A percentile compares a stretch with the other conserved stretches of the same genome.
Conservation (phyloP, 2,113 vertebrate species). For the Hippocampus barbouri region DNA sequence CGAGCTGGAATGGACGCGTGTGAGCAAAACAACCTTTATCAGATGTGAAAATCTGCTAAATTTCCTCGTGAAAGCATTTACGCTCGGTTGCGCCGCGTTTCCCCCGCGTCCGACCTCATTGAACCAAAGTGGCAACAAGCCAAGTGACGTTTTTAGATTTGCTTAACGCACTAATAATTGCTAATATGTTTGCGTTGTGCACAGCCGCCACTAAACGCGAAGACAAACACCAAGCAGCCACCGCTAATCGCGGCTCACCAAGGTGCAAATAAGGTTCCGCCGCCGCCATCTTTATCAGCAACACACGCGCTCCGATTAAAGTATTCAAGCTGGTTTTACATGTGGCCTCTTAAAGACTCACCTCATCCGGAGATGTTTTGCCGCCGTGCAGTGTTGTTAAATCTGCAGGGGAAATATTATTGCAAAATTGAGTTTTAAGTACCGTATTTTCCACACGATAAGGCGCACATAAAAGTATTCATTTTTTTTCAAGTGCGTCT, state of each 20-base stretch:
- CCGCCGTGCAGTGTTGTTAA: background rate
- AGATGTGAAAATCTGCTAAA: slow-evolving; percentile 19
- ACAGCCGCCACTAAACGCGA: slow-evolving; percentile 8
- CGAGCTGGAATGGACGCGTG: slow-evolving; percentile 49
- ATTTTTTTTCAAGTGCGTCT: no score
- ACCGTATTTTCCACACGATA: no score
- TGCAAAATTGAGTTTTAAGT: background rate
- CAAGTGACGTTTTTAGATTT: background rate
- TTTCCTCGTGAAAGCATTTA: background rate
- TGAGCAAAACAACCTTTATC: slow-evolving; percentile 47
- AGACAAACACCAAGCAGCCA: slow-evolving; percentile 7
- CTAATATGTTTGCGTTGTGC: background rate
- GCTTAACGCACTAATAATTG: slow-evolving; percentile 2
- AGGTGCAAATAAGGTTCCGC: slow-evolving; percentile 26
- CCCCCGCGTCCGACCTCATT: background rate
- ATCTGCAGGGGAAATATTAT: background rate
- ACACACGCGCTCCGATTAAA: background rate
- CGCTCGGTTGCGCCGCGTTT: background rate
- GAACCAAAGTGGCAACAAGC: background rate
- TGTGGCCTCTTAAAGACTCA: background rate
- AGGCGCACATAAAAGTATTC: no score
- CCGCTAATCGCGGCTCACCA: slow-evolving; percentile 24
- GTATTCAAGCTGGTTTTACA: background rate
- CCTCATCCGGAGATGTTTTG: background rate
- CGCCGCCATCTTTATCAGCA: background rate